Percentiles rank a stretch among this genome's conserved stretches.
Conservation (phyloP, 2,113 vertebrate genomes). For the Stegostoma tigrinum region DNA sequence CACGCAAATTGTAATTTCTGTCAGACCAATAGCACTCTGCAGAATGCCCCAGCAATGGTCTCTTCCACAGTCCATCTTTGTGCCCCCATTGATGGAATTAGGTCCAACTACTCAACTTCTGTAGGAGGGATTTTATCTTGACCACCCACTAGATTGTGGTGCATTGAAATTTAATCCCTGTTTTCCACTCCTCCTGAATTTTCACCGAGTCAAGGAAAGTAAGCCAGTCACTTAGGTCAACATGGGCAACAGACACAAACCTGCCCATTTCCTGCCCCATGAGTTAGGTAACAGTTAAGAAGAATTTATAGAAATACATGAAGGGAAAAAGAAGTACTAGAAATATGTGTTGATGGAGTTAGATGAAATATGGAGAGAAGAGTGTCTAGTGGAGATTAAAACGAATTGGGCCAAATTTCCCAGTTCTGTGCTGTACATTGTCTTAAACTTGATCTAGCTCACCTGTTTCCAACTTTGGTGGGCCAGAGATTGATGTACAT, state of each 20-base stretch:
- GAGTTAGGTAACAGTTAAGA: not conserved
- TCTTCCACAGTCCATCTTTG: not conserved
- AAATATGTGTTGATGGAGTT: not conserved
- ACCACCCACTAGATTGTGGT: not conserved
- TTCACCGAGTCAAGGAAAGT: not conserved
- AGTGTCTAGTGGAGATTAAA: not conserved
- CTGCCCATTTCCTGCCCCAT: not conserved
- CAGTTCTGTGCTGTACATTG: not conserved
- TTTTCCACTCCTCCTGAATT: not conserved
- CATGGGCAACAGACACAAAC: not conserved
- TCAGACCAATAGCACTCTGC: not conserved
- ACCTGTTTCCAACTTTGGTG: not conserved
- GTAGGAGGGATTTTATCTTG: not conserved
- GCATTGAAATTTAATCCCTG: not conserved
- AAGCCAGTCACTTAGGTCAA: not conserved
- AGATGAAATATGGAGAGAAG: not conserved
- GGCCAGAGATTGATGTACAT: not conserved
- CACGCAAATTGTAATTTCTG: not conserved
- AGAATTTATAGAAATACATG: not conserved
- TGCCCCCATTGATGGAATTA: not conserved
- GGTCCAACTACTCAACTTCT: not conserved
- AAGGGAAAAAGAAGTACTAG: not conserved
- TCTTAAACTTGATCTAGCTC: not conserved
- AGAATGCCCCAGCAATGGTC: not conserved
- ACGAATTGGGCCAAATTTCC: not conserved